Evolutionary conservation across 2,888 invertebrate species (phyloP).

Genomic region (Volucella inflata): DNA sequence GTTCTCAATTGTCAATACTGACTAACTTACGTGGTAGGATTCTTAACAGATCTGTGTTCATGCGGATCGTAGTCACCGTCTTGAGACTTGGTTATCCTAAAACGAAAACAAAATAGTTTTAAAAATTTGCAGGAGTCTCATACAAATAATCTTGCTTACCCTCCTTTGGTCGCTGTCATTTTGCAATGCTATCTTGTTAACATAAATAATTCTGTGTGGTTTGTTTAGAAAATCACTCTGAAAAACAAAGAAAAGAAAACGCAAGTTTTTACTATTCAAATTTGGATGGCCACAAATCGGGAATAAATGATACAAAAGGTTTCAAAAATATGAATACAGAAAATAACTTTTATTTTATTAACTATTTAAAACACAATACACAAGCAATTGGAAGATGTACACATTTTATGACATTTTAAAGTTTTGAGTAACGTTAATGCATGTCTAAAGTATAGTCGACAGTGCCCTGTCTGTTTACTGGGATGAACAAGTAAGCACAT

Average conservation of each 20-base stretch:
- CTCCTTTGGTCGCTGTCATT: constrained; percentile 30
- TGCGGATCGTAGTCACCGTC: constrained; percentile 90
- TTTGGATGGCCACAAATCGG: neutral
- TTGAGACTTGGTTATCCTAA: constrained; percentile 34
- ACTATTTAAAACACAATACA: too few species aligned
- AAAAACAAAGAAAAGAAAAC: neutral
- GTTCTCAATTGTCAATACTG: neutral
- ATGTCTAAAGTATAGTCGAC: too few species aligned
- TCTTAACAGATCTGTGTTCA: constrained; percentile 89
- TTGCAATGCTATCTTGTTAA: neutral
- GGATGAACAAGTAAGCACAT: too few species aligned
- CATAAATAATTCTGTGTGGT: neutral
- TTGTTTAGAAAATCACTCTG: neutral
- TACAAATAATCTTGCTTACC: constrained; percentile 13
- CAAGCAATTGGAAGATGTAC: too few species aligned
- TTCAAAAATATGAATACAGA: too few species aligned
- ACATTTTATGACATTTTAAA: too few species aligned
- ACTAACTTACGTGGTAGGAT: constrained; percentile 88
- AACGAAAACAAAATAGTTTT: neutral
- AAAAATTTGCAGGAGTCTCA: neutral
- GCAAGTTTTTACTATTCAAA: neutral
- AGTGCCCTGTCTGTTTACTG: too few species aligned
- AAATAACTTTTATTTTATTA: too few species aligned
- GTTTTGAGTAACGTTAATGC: too few species aligned
- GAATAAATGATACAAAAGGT: too few species aligned